Percentiles rank a stretch among this genome's conserved stretches.
Evolutionary conservation across 2,113 vertebrate species (phyloP).

Genomic region (Spheniscus mendiculus): DNA sequence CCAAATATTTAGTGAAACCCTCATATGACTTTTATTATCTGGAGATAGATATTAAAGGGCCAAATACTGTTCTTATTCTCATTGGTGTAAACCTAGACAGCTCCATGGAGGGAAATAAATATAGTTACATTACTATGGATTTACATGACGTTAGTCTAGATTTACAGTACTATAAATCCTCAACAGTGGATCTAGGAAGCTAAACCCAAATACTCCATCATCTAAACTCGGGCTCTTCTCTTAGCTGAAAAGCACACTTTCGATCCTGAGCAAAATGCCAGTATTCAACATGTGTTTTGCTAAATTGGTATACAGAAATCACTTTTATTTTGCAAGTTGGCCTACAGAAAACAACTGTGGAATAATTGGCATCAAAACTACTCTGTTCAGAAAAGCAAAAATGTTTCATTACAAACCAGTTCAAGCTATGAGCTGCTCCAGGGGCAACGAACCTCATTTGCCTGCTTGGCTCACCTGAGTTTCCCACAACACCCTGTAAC

Average conservation of each 20-base stretch:
- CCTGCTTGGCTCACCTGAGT: neutral
- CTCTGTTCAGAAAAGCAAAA: neutral
- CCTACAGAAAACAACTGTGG: conserved; percentile 2
- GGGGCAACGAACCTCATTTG: neutral
- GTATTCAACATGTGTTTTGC: neutral
- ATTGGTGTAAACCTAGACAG: conserved; percentile 44
- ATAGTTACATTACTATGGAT: conserved; percentile 5
- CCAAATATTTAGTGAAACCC: conserved; percentile 65
- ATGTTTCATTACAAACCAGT: neutral
- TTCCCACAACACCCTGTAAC: neutral
- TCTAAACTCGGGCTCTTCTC: neutral
- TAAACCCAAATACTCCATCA: neutral
- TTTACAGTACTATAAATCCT: conserved; percentile 27
- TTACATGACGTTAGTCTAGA: neutral
- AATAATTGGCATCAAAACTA: neutral
- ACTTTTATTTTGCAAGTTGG: neutral
- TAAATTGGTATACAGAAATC: neutral
- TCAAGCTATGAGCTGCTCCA: neutral
- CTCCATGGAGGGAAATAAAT: conserved; percentile 24
- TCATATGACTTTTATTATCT: conserved; percentile 66
- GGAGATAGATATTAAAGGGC: conserved; percentile 52
- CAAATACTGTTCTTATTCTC: conserved; percentile 51
- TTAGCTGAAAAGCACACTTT: neutral
- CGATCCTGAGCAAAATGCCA: neutral
- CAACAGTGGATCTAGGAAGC: neutral